phyloP scores from a whole-genome alignment of 2,888 invertebrate genomes.

The Calameuta filiformis region DNA sequence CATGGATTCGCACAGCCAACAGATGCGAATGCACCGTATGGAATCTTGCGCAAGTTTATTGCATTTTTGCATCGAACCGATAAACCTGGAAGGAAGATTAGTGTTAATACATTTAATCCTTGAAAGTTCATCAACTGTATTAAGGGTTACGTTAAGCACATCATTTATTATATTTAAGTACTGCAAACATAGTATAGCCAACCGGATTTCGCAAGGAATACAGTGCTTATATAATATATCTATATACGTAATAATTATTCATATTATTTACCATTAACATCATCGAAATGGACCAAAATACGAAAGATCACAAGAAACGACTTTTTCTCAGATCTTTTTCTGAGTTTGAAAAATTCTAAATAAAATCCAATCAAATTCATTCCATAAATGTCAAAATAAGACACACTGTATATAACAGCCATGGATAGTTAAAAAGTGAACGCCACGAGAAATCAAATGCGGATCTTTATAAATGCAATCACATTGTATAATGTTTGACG shows the following conservation, averaged over 20 bases:
- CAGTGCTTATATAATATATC: background rate
- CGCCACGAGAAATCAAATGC: background rate
- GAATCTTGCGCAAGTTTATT: background rate
- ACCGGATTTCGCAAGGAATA: background rate
- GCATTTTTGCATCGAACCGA: background rate
- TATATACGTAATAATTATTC: background rate
- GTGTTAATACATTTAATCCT: background rate
- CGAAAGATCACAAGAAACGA: background rate
- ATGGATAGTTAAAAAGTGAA: background rate
- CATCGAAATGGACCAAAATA: background rate
- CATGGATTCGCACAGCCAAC: background rate
- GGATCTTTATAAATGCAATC: background rate
- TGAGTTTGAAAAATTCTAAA: background rate
- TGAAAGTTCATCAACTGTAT: background rate
- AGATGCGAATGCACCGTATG: background rate
- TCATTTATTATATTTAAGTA: background rate
- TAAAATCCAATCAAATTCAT: background rate
- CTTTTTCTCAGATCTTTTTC: background rate
- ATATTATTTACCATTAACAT: background rate
- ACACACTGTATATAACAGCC: background rate
- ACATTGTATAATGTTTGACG: conserved; percentile 12
- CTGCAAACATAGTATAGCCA: background rate
- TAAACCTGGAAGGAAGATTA: background rate
- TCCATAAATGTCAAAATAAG: background rate
- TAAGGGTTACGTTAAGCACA: background rate